These are phyloP conservation scores for Calyptommatus sinebrachiatus DNA, from an alignment of 2,113 vertebrate genomes.

Conservation along the genomic window DNA sequence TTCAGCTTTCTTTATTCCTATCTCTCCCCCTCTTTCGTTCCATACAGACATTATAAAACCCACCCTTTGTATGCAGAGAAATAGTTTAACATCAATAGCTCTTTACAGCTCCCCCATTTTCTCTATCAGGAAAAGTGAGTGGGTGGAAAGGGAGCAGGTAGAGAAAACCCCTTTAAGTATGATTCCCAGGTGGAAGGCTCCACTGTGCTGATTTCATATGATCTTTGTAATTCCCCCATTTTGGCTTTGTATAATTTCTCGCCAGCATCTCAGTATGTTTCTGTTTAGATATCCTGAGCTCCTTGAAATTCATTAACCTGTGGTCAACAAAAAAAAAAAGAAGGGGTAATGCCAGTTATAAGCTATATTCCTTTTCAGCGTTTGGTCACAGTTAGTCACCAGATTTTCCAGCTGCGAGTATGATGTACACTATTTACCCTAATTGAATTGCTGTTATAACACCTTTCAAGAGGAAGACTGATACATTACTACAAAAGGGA, in stretches of 20 bases:
- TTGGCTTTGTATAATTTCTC: conserved; percentile 56
- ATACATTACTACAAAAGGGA: conserved; percentile 56
- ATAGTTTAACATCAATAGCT: not conserved
- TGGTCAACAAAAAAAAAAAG: conserved; percentile 46
- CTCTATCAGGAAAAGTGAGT: no score
- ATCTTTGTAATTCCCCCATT: conserved; percentile 50
- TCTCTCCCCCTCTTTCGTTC: not conserved
- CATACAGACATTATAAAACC: not conserved
- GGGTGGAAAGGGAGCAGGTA: not conserved
- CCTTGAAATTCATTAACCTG: conserved; percentile 75
- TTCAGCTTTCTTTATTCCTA: not conserved
- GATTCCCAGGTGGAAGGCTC: conserved; percentile 37
- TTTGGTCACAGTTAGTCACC: conserved; percentile 67
- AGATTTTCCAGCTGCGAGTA: conserved; percentile 70
- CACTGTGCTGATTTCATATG: conserved; percentile 46
- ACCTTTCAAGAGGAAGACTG: conserved; percentile 70
- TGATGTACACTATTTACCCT: conserved; percentile 65
- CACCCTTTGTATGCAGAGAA: not conserved
- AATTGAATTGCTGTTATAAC: conserved; percentile 78
- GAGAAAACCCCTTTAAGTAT: not conserved
- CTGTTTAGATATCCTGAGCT: conserved; percentile 70
- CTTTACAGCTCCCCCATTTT: not conserved
- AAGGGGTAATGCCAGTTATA: conserved; percentile 41
- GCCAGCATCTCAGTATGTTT: conserved; percentile 68
- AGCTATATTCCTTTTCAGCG: conserved; percentile 60